phyloP scores from a whole-genome alignment of 2,113 vertebrate species.

The Pangasianodon hypophthalmus region DNA sequence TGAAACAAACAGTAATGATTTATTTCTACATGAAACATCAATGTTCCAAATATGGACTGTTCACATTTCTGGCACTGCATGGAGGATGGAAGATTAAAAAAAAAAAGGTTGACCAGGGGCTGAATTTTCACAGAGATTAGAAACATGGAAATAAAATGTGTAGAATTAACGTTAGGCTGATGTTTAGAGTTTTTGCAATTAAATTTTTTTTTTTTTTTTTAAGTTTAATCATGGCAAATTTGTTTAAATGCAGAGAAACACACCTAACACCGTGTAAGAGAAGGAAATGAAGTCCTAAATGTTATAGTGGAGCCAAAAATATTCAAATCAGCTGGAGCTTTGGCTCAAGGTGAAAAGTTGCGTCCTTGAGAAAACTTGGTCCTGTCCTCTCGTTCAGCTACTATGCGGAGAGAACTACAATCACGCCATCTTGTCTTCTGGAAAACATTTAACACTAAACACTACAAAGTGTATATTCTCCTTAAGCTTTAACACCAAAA shows the following conservation, averaged over 20 bases:
- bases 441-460: conserved; percentile 42
- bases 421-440: conserved; percentile 19
- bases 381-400: background rate
- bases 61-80: background rate
- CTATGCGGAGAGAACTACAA: background rate
- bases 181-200: conserved; percentile 35
- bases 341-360: conserved; percentile 12
- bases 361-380: conserved; percentile 12
- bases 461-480: conserved; percentile 35
- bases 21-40: conserved; percentile 28
- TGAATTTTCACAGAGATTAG: conserved; percentile 4
- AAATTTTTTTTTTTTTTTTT: background rate
- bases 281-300: conserved; percentile 16
- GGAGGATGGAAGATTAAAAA: background rate
- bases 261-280: background rate
- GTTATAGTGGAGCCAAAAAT: background rate
- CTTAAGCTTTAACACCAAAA: conserved; percentile 44
- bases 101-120: background rate
- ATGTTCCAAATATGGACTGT: conserved; percentile 19
- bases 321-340: conserved; percentile 7
- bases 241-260: conserved; percentile 8
- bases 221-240: background rate
- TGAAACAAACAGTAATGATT: background rate
- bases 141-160: conserved; percentile 20
- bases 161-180: background rate